phyloP scores from a whole-genome alignment of 2,113 vertebrate species.

The Cyphomyrus discorhynchus region DNA sequence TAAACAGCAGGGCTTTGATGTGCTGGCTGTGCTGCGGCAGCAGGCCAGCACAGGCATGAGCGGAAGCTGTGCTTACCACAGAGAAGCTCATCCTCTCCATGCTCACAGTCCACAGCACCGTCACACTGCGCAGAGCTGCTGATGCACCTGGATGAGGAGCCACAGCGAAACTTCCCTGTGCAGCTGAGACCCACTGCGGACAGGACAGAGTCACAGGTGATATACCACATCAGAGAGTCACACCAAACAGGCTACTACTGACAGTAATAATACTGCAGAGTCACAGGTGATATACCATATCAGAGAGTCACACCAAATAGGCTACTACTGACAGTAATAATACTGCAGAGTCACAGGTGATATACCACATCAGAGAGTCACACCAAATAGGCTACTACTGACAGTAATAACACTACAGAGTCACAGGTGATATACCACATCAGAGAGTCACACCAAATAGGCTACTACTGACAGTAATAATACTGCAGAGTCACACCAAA shows the following conservation, averaged over 20 bases:
- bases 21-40: not conserved
- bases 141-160: slow-evolving; percentile 51
- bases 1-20: not conserved
- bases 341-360: too few relatives aligned
- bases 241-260: too few relatives aligned
- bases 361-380: not conserved
- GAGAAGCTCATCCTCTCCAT: slow-evolving; percentile 62
- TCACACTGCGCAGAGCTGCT: slow-evolving; percentile 51
- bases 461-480: not conserved
- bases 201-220: not conserved
- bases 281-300: too few relatives aligned
- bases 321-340: too few relatives aligned
- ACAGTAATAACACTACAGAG: not conserved
- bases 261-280: too few relatives aligned
- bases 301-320: too few relatives aligned
- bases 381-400: not conserved
- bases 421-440: not conserved
- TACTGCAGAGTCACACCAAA: not conserved
- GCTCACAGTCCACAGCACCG: slow-evolving; percentile 52
- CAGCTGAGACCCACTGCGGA: slow-evolving; percentile 60
- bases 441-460: not conserved
- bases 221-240: not conserved
- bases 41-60: not conserved
- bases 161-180: slow-evolving; percentile 57
- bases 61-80: slow-evolving; percentile 50